These are phyloP conservation scores for Samia ricini DNA, from an alignment of 1,140 invertebrate species.

Conservation along the genomic window DNA sequence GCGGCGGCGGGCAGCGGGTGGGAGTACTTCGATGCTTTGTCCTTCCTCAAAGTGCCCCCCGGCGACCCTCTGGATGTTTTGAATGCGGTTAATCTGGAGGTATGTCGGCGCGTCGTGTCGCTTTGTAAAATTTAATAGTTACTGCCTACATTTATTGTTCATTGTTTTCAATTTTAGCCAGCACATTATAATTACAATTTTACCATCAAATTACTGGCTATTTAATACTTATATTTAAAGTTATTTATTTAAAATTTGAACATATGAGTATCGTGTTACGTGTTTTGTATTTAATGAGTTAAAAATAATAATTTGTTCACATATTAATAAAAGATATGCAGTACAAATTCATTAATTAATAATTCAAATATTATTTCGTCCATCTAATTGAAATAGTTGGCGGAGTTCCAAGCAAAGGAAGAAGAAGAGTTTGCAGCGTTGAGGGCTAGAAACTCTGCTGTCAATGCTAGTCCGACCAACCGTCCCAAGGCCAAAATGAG, in stretches of 20 bases:
- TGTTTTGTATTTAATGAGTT: neutral
- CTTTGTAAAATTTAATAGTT: neutral
- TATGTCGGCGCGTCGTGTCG: conserved; percentile 26
- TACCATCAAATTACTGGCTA: too few species aligned
- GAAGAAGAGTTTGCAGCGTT: conserved; percentile 50
- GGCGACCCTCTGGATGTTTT: conserved; percentile 43
- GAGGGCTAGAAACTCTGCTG: conserved; percentile 14
- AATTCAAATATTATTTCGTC: neutral
- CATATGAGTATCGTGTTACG: too few species aligned
- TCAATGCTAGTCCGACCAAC: conserved; percentile 5
- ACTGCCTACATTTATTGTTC: neutral
- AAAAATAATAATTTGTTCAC: neutral
- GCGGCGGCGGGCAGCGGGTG: conserved; percentile 44
- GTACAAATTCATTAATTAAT: neutral
- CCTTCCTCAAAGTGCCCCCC: conserved; percentile 46
- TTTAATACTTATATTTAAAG: too few species aligned
- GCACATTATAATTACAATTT: neutral
- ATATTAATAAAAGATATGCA: neutral
- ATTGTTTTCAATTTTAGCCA: neutral
- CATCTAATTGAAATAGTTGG: conserved; percentile 32
- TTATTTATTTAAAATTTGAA: too few species aligned
- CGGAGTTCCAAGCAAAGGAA: conserved; percentile 65
- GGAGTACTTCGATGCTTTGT: conserved; percentile 68
- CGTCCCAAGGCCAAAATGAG: conserved; percentile 26
- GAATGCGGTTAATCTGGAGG: conserved; percentile 60